phyloP scores from a whole-genome alignment of 2,113 vertebrate genomes.

The Oceanodroma tethys region DNA sequence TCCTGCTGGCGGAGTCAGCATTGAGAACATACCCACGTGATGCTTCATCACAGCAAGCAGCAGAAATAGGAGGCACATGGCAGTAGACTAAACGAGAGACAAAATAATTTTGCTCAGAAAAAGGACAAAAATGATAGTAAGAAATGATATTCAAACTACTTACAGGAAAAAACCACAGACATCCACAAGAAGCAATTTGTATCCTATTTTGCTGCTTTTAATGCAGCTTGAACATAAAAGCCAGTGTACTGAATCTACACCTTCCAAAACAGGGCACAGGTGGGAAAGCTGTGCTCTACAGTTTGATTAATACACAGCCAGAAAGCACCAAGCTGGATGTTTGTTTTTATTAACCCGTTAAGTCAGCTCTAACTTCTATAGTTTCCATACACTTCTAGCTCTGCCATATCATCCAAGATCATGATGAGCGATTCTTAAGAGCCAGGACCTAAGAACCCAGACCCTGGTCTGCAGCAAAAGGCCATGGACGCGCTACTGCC shows the following conservation, averaged over 20 bases:
- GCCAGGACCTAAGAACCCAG: neutral
- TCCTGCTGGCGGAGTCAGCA: neutral
- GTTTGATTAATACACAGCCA: neutral
- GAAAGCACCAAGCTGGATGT: neutral
- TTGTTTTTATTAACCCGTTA: neutral
- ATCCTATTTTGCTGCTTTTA: neutral
- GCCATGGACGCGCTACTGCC: neutral
- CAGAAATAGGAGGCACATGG: neutral
- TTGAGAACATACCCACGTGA: neutral
- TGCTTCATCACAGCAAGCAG: neutral
- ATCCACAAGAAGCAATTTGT: neutral
- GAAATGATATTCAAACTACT: neutral
- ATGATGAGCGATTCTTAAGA: neutral
- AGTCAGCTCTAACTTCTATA: neutral
- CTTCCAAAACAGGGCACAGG: fast-evolving
- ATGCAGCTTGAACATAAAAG: neutral
- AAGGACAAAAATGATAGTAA: neutral
- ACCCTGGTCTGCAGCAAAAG: neutral
- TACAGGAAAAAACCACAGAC: neutral
- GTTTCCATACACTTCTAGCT: neutral
- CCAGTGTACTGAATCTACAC: neutral
- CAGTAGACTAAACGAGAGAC: neutral
- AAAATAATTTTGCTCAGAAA: neutral
- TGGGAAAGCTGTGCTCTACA: neutral
- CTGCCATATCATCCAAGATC: neutral